phyloP scores from a whole-genome alignment of 2,888 invertebrate species.

The Cyrtodaria siliqua region DNA sequence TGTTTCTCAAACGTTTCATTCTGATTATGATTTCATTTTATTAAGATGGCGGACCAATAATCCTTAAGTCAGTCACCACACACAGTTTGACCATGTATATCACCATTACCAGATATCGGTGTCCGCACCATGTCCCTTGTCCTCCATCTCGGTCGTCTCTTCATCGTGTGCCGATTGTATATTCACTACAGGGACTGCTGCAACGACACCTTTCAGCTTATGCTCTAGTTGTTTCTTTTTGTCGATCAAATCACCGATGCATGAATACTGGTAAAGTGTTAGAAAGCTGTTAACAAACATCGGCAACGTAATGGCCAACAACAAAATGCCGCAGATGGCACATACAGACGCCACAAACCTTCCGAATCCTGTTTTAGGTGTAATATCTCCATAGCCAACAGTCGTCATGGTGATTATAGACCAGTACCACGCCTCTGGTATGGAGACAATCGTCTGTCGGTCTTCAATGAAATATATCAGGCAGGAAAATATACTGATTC shows the following conservation, averaged over 20 bases:
- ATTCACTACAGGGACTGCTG: no score
- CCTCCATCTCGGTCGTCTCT: no score
- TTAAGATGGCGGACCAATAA: no score
- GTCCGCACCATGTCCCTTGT: no score
- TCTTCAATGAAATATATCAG: conserved; percentile 59
- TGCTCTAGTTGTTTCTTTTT: conserved; percentile 10
- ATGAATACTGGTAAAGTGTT: conserved; percentile 55
- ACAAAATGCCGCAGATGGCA: conserved; percentile 56
- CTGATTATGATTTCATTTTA: no score
- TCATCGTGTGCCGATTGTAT: no score
- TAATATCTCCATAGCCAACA: conserved; percentile 66
- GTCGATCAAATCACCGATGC: conserved; percentile 38
- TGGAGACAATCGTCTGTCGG: conserved; percentile 33
- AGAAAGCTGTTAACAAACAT: conserved; percentile 68
- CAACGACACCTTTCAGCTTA: background rate
- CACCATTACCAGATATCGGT: no score
- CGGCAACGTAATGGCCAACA: conserved; percentile 60
- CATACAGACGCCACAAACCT: conserved; percentile 40
- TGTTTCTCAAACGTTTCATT: no score
- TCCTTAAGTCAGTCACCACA: no score
- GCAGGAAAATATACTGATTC: conserved; percentile 49
- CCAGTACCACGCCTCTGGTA: conserved; percentile 63
- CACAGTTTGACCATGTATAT: no score
- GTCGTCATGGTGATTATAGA: conserved; percentile 67
- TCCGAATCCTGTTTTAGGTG: conserved; percentile 50